Percentiles rank a stretch among this genome's conserved stretches.
Evolutionary conservation across 30 jellyfish, hydroid and myxozoan genomes (phyloP).

Genomic region (Aurelia aurita complex sp. Pacific): DNA sequence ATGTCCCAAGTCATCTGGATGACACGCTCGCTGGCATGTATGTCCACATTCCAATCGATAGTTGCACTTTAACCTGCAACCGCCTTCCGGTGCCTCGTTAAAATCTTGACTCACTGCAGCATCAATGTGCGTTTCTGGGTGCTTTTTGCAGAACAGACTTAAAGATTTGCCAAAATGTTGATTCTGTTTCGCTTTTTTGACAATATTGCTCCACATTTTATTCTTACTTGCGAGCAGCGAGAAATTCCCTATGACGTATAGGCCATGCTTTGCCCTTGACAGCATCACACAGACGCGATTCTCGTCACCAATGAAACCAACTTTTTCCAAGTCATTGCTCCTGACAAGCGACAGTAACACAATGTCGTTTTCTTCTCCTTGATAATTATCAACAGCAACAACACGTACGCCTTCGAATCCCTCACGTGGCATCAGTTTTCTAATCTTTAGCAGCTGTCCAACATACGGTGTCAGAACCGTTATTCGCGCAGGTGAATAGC

Average conservation of each 20-base stretch:
- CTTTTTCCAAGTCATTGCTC: slow-evolving; percentile 48
- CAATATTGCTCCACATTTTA: slow-evolving; percentile 45
- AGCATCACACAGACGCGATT: slow-evolving; percentile 75
- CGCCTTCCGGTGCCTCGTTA: slow-evolving; percentile 85
- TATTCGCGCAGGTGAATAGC: slow-evolving; percentile 49
- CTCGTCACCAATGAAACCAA: slow-evolving; percentile 68
- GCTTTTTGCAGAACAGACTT: slow-evolving; percentile 62
- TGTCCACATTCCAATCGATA: slow-evolving; percentile 64
- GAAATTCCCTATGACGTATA: slow-evolving; percentile 85
- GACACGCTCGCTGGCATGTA: slow-evolving; percentile 54
- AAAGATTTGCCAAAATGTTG: slow-evolving; percentile 30
- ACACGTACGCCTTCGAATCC: slow-evolving; percentile 73
- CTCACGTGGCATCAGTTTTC: slow-evolving; percentile 42
- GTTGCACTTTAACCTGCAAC: slow-evolving; percentile 65
- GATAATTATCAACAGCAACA: slow-evolving; percentile 77
- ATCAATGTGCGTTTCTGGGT: slow-evolving; percentile 38
- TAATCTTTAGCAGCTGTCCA: slow-evolving; percentile 61
- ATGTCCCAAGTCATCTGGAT: slow-evolving; percentile 65
- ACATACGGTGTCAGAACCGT: slow-evolving; percentile 74
- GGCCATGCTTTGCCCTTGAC: slow-evolving; percentile 79
- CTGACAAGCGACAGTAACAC: slow-evolving; percentile 74
- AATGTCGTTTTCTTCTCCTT: slow-evolving; percentile 88
- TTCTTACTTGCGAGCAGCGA: slow-evolving; percentile 40
- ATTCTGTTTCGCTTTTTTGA: slow-evolving; percentile 9
- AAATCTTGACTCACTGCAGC: slow-evolving; percentile 44